Evolutionary conservation across 2,797 vertebrate species (phyloP), one percentile per base, ranked within the genome.

Genomic region (Scyliorhinus canicula): DNA sequence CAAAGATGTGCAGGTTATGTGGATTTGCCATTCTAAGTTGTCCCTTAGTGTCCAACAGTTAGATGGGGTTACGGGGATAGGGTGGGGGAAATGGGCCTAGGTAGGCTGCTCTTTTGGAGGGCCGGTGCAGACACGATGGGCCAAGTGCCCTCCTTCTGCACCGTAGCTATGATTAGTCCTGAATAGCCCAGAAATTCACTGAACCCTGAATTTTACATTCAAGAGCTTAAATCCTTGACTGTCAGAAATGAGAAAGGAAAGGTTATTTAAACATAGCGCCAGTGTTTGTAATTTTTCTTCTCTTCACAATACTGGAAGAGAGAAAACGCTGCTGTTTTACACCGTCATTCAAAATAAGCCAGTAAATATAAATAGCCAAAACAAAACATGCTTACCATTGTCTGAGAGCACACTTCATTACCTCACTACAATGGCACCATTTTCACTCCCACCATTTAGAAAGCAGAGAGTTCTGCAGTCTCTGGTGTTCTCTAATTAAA

Each of bases 401-500:
- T 97, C 97, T 97, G 96, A 96, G 96, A 96, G 97, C 96, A 96
- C 96, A 96, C 96, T 96, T 96, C 95, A 96, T 96, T 95, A 95
- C 96, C 97, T 97, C 97, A 97, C 97, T 97, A 97, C 98, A 97
- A 97, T 98, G 97, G 97, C 97, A 97, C 96, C 96, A 95, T 96
- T 96, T 98, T 91, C 97, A 96, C 97, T 97, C 97, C 97, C 96
- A 97, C 96, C 97, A 97, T 97, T 97, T 97, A 97, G 97, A 97
- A 96, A 97, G 97, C 97, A 96, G 97, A 95, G 97, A 97, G 97
- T 98, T 98, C 96, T 97, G 97, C 97, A 96, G 97, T 97, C 97
- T 97, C 97, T 97, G 96, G 96, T 97, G 96, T 96, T 97, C 97
- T 97, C 97, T 97, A 98, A 98, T 98, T 98, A 98, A 97, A 97